These are phyloP conservation scores for Kryptolebias ocellatus DNA, from an alignment of 2,797 vertebrate genomes.

Conservation along the genomic window DNA sequence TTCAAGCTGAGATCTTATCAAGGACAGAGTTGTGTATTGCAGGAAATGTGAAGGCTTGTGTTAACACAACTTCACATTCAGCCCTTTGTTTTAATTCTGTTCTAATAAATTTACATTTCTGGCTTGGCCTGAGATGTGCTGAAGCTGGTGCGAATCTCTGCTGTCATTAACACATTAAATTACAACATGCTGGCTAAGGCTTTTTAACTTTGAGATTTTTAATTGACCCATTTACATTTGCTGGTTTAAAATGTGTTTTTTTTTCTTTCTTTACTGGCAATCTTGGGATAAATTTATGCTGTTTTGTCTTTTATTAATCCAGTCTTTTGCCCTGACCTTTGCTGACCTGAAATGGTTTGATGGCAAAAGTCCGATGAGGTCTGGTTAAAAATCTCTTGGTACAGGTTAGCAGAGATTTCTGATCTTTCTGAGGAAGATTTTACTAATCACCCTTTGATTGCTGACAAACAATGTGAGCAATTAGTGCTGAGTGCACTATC, in stretches of 20 bases:
- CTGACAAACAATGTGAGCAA: constrained; percentile 42
- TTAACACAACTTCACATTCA: constrained; percentile 32
- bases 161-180: neutral
- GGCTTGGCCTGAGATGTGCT: constrained; percentile 12
- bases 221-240: neutral
- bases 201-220: neutral
- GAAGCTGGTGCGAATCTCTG: neutral
- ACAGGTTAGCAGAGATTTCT: neutral
- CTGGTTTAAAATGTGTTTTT: neutral
- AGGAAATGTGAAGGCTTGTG: constrained; percentile 20
- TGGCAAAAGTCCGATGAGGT: neutral
- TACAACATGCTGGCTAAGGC: neutral
- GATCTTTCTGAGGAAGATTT: constrained; percentile 3
- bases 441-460: constrained; percentile 30
- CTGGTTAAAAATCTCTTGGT: neutral
- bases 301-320: neutral
- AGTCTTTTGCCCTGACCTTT: neutral
- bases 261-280: neutral
- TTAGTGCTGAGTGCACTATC: constrained; percentile 20
- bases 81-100: constrained; percentile 11
- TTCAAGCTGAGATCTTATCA: constrained; percentile 26
- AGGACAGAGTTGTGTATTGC: constrained; percentile 6
- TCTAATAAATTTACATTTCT: constrained; percentile 5
- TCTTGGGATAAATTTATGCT: neutral
- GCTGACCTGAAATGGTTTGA: neutral